Evolutionary conservation across 2,888 invertebrate genomes (phyloP), one percentile per base, ranked within the genome.

Genomic region (Leucoma salicis): DNA sequence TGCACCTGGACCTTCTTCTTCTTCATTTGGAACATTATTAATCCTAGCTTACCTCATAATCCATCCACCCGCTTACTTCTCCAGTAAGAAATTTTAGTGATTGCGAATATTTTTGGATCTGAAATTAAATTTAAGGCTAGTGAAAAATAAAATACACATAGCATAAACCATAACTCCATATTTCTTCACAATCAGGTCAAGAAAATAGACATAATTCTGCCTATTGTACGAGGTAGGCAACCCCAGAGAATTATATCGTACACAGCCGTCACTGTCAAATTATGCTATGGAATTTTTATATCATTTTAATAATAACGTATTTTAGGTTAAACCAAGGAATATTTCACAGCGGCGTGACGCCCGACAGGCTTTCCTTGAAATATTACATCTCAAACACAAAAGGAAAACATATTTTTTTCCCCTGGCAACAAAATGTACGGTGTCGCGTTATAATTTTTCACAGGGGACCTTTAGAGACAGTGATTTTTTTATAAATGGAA

Each of bases 371-470:
- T 42, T n/a, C 49, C 29, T 47, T 61, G 67, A 73, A 72, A 74
- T 74, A 70, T 74, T 70, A 54, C 70, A 53, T 60, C 66, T 67
- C 66, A 68, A 74, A 76, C 61, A 77, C 68, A 74, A 74, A 70
- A 61, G 62, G 58, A 65, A 63, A 69, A 68, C 62, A 63, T 63
- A 66, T 74, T 70, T 74, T 67, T 70, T 65, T 57, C 57, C 55
- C 49, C 46, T 51, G 51, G 56, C 46, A 61, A 64, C 65, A 67
- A 65, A 70, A 63, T 62, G 65, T 57, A 51, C 53, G 60, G 57
- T 49, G 54, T 57, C 63, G 63, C 59, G 64, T 67, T 68, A 69
- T 74, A 76, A 77, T 77, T 76, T 78, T 77, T 76, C 76, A 77
- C 74, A 50, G 58, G 71, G 66, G 74, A 72, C 73, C 71, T 66